Conservation (phyloP, 2,888 invertebrate species). For the Clitarchus hookeri region DNA sequence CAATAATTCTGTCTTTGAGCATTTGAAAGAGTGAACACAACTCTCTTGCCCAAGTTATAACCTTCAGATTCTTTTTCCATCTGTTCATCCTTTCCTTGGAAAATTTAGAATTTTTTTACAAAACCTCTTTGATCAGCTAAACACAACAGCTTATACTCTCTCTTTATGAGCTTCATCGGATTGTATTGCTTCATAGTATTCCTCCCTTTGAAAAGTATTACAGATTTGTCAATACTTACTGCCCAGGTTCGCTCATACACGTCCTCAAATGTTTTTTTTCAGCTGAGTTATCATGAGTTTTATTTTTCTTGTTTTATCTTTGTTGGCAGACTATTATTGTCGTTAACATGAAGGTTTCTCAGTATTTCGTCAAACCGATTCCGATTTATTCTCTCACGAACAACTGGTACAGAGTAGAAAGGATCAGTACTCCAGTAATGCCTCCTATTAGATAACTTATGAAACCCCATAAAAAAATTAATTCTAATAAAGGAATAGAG, state of each 20-base stretch:
- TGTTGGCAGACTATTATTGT: conserved; percentile 24
- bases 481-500: conserved; percentile 29
- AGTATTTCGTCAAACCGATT: conserved; percentile 34
- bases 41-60: conserved; percentile 39
- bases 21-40: conserved; percentile 35
- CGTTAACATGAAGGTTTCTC: conserved; percentile 36
- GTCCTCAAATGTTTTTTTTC: conserved; percentile 34
- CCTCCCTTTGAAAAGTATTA: conserved; percentile 34
- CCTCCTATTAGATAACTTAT: conserved; percentile 30
- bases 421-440: conserved; percentile 29
- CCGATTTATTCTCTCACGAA: conserved; percentile 29
- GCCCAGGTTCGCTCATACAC: conserved; percentile 31
- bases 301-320: conserved; percentile 31
- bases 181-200: conserved; percentile 36
- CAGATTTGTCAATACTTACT: conserved; percentile 33
- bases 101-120: neutral
- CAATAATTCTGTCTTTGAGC: conserved; percentile 36
- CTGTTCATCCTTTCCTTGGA: neutral
- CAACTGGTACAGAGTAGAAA: conserved; percentile 21
- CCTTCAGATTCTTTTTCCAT: conserved; percentile 44
- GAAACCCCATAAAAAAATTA: conserved; percentile 36
- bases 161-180: neutral
- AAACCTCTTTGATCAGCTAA: neutral
- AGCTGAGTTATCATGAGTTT: conserved; percentile 30
- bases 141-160: neutral